phyloP scores from a whole-genome alignment of 2,888 invertebrate genomes.

The Mystacides longicornis region DNA sequence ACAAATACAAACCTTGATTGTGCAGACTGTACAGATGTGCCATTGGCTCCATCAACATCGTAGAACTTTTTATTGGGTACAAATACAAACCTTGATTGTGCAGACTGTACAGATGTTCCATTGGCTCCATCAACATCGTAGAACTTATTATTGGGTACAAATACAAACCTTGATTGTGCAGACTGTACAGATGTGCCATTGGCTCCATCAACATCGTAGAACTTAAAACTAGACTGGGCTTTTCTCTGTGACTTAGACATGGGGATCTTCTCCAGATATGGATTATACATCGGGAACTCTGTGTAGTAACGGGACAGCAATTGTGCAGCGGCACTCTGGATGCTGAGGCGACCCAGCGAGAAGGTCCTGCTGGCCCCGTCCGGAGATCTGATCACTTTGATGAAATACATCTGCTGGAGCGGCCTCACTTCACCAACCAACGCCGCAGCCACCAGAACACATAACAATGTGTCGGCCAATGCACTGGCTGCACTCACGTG shows the following conservation, averaged over 20 bases:
- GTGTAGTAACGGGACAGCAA: conserved; percentile 92
- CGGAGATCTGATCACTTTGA: conserved; percentile 87
- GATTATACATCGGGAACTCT: conserved; percentile 95
- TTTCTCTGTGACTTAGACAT: conserved; percentile 74
- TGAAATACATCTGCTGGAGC: conserved; percentile 80
- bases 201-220: conserved; percentile 92
- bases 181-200: conserved; percentile 58
- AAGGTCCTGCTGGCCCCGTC: conserved; percentile 89
- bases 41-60: too few species aligned
- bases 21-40: too few species aligned
- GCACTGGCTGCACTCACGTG: conserved; percentile 89
- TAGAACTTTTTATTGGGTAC: too few species aligned
- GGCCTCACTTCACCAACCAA: conserved; percentile 90
- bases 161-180: conserved; percentile 55
- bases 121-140: too few species aligned
- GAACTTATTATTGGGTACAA: too few species aligned
- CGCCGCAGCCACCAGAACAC: conserved; percentile 91
- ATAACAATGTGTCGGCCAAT: conserved; percentile 87
- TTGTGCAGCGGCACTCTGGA: conserved; percentile 93
- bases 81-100: too few species aligned
- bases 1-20: too few species aligned
- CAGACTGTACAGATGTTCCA: too few species aligned
- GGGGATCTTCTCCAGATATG: conserved; percentile 86
- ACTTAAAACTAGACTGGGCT: conserved; percentile 81
- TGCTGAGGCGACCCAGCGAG: conserved; percentile 83